Evolutionary conservation across 2,797 vertebrate genomes (phyloP), one percentile per base, ranked within the genome.

Genomic region (Sebastes aleutianus): DNA sequence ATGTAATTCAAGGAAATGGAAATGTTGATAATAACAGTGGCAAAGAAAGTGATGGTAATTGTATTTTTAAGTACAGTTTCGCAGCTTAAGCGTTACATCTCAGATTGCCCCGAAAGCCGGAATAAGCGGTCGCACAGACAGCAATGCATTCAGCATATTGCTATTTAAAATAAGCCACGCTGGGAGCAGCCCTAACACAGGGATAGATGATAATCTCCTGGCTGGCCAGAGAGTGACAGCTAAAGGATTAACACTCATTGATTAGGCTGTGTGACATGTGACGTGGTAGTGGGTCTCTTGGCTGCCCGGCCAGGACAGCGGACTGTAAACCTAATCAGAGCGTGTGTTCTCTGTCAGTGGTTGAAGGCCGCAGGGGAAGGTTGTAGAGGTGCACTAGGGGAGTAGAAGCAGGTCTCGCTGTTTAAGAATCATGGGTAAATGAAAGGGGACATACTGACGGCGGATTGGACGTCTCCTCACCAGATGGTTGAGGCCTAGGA

Each of bases 401-500:
- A 67, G 76, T 24, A 69, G 58, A 43, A 76, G 70, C 78, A 80
- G 77, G 87, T 80, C 84, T 87, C 64, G 43, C 75, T 71, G 73
- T 94, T 93, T 73, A 85, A 90, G 88, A 92, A 93, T 92, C 63
- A 29, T 64, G 76, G 75, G 92, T 94, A 95, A 96, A 96, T 92
- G 94, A 94, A 91, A 93, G 92, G 84, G 94, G 87, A 93, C 1
- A 87, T 92, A 80, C 91, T 92, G 90, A 93, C 10, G 84, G 91
- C 56, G 89, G 94, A 94, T 95, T 91, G 92, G 86, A 92, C 26
- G 3, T 92, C 89, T 91, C 90, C 66, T 93, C 86, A 93, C 93
- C 96, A 97, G 96, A 97, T 97, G 96, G 96, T 92, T 91, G 70
- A 93, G 90, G 92, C 90, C 91, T 87, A 72, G 86, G 90, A 87